These are phyloP conservation scores for Laticauda laticaudata DNA, from an alignment of 2,113 vertebrate species.

Conservation along the genomic window DNA sequence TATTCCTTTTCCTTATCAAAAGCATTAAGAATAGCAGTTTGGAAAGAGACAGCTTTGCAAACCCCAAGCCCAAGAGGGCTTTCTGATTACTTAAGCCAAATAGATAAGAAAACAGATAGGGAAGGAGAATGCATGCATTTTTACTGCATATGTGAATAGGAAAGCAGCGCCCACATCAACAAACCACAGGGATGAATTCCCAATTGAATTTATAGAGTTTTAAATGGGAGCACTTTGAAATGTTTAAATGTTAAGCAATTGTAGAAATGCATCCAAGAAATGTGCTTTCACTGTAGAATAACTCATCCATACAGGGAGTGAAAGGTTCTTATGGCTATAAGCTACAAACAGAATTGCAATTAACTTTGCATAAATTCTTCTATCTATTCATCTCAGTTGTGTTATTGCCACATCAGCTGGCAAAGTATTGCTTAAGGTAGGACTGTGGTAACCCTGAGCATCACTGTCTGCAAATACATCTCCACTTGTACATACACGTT, in stretches of 20 bases:
- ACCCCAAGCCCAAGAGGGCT: background rate
- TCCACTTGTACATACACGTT: background rate
- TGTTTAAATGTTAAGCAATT: background rate
- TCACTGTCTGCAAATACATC: background rate
- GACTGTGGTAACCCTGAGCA: background rate
- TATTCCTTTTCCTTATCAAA: background rate
- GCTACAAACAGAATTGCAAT: background rate
- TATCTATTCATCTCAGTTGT: background rate
- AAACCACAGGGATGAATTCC: constrained; percentile 3
- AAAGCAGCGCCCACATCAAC: background rate
- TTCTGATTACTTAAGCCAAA: background rate
- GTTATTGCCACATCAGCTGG: background rate
- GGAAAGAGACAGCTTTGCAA: background rate
- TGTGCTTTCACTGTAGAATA: background rate
- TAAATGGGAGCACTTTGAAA: constrained; percentile 8
- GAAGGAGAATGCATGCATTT: background rate
- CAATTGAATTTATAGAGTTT: background rate
- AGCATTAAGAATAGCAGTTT: background rate
- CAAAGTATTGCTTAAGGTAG: background rate
- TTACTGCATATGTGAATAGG: background rate
- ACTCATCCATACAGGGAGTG: background rate
- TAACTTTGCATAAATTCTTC: background rate
- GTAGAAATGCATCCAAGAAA: background rate
- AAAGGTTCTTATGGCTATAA: background rate
- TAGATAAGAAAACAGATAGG: background rate